Evolutionary conservation across 2,888 invertebrate species (phyloP), one percentile per base, ranked within the genome.

Genomic region (Seladonia tumulorum): DNA sequence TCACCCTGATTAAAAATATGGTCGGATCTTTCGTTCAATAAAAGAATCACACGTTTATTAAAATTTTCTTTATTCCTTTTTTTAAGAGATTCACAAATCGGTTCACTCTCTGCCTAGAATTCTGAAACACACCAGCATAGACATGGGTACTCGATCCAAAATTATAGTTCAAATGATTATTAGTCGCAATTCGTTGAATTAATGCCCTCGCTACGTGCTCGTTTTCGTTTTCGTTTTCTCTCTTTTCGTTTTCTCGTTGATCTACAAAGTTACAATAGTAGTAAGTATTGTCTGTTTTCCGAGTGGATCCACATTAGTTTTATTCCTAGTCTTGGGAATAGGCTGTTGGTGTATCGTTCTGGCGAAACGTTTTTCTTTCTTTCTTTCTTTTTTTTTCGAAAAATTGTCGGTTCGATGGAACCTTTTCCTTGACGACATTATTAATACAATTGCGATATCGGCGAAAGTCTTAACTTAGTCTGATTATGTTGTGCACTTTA

Each of bases 241-340:
- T 8, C 18, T 63, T 63, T 29, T 18, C 35, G 2, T 53, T 57
- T 45, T 4, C 35, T 47, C 77, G 14, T 66, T 45, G 75, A n/a
- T 66, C 75, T 86, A 88, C 63, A 35, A 68, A 72, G 81, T 87
- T 86, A 87, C 79, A 70, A 83, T 89, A 88, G 39, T 84, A 85
- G 82, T 86, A 87, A 88, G 91, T 91, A 91, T 91, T 91, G 91
- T 91, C 91, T 90, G 90, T 72, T 89, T 90, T 83, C 74, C 86
- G 82, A 87, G 79, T 85, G 84, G 79, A 81, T 87, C 70, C 79
- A 75, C 47, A 49, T 80, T 72, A 45, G 22, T 71, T 63, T 72
- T 76, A 72, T 74, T 35, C 39, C 79, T 88, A 89, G n/a, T 57
- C 70, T 87, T 83, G 71, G 45, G 72, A 57, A 68, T 80, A 78